A percentile compares a stretch with the other conserved stretches of the same genome.
Conservation (phyloP, 2,113 vertebrate genomes). For the Vidua macroura region DNA sequence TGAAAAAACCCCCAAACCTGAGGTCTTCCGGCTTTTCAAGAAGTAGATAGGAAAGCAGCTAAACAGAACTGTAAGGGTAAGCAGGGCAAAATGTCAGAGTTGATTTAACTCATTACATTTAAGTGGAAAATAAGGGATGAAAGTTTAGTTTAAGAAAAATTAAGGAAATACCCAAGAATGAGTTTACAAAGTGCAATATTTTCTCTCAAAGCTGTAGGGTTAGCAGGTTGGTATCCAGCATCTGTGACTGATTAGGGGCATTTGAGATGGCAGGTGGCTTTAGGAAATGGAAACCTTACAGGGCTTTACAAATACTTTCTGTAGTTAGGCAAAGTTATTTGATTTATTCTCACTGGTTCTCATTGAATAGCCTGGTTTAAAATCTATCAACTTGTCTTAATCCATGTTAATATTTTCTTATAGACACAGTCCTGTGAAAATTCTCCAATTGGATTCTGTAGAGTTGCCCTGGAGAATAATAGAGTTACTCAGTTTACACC, state of each 20-base stretch:
- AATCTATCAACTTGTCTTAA: constrained; percentile 63
- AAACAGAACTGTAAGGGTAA: constrained; percentile 59
- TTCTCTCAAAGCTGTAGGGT: constrained; percentile 71
- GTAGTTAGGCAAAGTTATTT: constrained; percentile 64
- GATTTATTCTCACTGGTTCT: constrained; percentile 58
- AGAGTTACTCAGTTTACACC: constrained; percentile 56
- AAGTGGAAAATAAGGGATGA: constrained; percentile 76
- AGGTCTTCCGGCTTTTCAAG: constrained; percentile 34
- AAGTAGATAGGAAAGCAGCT: constrained; percentile 47
- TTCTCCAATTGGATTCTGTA: constrained; percentile 28
- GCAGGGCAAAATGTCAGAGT: constrained; percentile 65
- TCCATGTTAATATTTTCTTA: constrained; percentile 57
- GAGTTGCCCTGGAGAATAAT: constrained; percentile 51
- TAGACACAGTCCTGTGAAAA: constrained; percentile 43
- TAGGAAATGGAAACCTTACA: constrained; percentile 69
- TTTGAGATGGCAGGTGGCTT: constrained; percentile 80
- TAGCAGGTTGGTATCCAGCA: constrained; percentile 74
- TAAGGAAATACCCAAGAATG: constrained; percentile 76
- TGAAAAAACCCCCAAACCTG: neutral
- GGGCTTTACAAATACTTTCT: constrained; percentile 75
- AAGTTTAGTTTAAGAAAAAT: constrained; percentile 73
- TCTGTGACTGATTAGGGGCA: constrained; percentile 74
- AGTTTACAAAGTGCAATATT: constrained; percentile 78
- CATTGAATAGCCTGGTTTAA: constrained; percentile 48
- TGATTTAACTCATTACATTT: constrained; percentile 76